A percentile compares a stretch with the other conserved stretches of the same genome.
These are phyloP conservation scores for Tachystola acroxantha DNA, from an alignment of 2,888 invertebrate species.

Conservation along the genomic window DNA sequence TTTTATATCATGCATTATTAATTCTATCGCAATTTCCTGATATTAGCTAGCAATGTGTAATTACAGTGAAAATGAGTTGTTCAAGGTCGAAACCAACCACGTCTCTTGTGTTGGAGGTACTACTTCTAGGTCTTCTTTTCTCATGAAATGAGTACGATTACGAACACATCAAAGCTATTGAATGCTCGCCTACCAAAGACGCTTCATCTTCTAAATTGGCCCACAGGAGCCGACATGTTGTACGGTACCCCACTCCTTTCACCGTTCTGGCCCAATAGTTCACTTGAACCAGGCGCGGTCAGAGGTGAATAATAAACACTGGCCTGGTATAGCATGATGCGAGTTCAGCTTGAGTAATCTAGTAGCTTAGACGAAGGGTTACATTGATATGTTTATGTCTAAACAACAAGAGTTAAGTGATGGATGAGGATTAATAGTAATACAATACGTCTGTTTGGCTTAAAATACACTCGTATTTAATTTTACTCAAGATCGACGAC, in stretches of 20 bases:
- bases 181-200: no score
- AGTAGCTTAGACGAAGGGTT: slow-evolving; percentile 1
- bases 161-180: no score
- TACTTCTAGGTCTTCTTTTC: no score
- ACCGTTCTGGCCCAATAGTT: slow-evolving; percentile 49
- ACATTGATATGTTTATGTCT: slow-evolving; percentile 10
- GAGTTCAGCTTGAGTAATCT: slow-evolving; percentile 10
- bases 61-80: no score
- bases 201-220: not conserved
- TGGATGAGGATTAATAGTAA: not conserved
- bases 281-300: slow-evolving; percentile 51
- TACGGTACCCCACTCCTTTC: slow-evolving; percentile 45
- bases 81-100: no score
- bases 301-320: slow-evolving; percentile 44
- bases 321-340: slow-evolving; percentile 17
- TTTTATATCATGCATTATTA: no score
- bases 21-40: no score
- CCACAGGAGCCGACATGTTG: slow-evolving; percentile 1
- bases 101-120: no score
- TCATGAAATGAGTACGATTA: no score
- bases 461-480: not conserved
- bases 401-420: not conserved
- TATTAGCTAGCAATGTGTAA: no score
- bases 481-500: no score
- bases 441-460: not conserved